Base-by-base conservation (phyloP, 2,113 vertebrate genomes). In the Anguilla japonica region DNA sequence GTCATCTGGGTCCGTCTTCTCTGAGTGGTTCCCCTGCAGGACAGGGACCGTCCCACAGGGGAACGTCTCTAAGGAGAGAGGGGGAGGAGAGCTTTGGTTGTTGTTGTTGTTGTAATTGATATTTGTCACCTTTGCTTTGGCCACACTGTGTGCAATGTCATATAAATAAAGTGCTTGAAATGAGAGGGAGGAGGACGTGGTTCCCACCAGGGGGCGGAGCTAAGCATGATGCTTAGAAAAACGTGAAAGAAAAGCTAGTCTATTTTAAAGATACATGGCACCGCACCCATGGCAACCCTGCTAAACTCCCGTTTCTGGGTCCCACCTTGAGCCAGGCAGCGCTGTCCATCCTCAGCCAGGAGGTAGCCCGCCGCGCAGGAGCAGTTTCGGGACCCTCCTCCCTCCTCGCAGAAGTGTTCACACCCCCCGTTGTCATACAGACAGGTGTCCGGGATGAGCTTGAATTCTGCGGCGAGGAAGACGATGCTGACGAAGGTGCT, bases 21-120 rank as follows among this genome's bases (percentile, higher is more conserved):
- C 56, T 5, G 79, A 29, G 20, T 14, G 18, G 16, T 41, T 29
- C 0, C n/a, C 92, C 46, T 88, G 90, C 84, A 97, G 88, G 83
- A 97, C 80, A 2, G 97, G 97, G n/a, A 96, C 95, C 93, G 94
- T 97, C 1, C 98, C 98, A 88, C 98, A 99, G 0, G 96, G 96
- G 41, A 97, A 95, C 8, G 93, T 79, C 89, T 96, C 98, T 99
- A 92, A 0, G 18, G 41, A 71, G 22, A 46, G 1, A 63, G 57
- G 60, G 22, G 22, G 60, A 8, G 18, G 60, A 26, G 60, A 20
- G 50, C 43, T 46, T 46, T 9, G 43, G 43, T 46, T 46, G 43
- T 46, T 46, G 43, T 46, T 46, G 43, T 6, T 46, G 43, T 46
- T 46, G 34, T 34, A 34, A 5, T 9, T 46, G 43, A 46, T 46